Percentiles rank a stretch among this genome's conserved stretches.
phyloP scores from a whole-genome alignment of 2,888 invertebrate species.

The Athrips mouffetella region DNA sequence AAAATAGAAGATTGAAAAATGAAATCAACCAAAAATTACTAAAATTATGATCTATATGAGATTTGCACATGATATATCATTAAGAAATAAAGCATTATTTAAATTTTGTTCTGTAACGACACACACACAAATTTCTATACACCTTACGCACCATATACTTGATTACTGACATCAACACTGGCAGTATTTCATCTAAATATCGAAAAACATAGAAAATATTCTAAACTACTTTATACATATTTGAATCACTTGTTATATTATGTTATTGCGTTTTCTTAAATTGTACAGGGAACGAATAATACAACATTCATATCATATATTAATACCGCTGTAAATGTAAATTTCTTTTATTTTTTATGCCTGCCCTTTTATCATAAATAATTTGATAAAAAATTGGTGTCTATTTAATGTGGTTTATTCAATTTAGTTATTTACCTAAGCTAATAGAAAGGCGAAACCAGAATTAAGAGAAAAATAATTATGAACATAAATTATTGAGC shows the following conservation, averaged over 20 bases:
- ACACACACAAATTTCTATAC: slow-evolving; percentile 21
- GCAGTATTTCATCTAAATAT: slow-evolving; percentile 72
- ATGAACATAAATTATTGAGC: not conserved
- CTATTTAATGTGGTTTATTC: slow-evolving; percentile 2
- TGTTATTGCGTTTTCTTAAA: slow-evolving; percentile 70
- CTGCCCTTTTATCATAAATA: slow-evolving; percentile 7
- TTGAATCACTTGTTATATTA: slow-evolving; percentile 70
- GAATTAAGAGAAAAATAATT: too few species aligned
- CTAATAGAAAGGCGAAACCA: not conserved
- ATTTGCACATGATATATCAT: too few species aligned
- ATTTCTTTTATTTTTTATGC: not conserved
- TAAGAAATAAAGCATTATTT: too few species aligned
- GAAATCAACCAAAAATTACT: not conserved
- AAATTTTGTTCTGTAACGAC: not conserved
- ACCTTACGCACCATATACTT: slow-evolving; percentile 35
- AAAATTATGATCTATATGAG: not conserved
- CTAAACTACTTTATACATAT: slow-evolving; percentile 68
- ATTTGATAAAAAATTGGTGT: slow-evolving; percentile 11
- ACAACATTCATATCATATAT: slow-evolving; percentile 6
- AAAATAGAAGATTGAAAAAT: not conserved
- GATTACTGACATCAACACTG: slow-evolving; percentile 46
- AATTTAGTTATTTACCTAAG: slow-evolving; percentile 5
- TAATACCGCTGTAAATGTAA: slow-evolving; percentile 1
- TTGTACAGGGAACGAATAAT: slow-evolving; percentile 43
- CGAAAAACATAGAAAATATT: slow-evolving; percentile 72